Percentiles rank a stretch among this genome's conserved stretches.
Evolutionary conservation across 2,113 vertebrate species (phyloP).

Genomic region (Microcebus jonahi): DNA sequence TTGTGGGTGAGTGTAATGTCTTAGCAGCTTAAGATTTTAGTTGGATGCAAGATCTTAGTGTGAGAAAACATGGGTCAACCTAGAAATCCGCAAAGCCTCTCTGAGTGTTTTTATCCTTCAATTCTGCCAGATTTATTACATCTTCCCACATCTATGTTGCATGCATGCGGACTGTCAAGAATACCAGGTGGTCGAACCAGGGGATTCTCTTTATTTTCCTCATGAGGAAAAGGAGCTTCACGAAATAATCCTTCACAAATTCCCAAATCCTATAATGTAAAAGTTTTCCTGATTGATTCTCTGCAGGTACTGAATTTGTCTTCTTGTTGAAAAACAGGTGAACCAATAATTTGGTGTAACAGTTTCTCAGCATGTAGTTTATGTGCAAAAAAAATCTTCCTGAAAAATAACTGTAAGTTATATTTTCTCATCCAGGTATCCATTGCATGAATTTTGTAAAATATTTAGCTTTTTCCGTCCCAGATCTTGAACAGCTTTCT

Average conservation of each 20-base stretch:
- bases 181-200: background rate
- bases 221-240: background rate
- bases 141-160: background rate
- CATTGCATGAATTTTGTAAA: background rate
- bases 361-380: background rate
- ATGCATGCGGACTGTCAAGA: background rate
- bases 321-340: background rate
- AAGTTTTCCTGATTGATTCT: background rate
- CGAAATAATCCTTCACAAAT: background rate
- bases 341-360: background rate
- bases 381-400: background rate
- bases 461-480: background rate
- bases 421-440: background rate
- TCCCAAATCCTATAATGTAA: background rate
- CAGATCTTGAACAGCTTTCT: background rate
- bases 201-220: background rate
- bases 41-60: conserved; percentile 10
- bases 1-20: background rate
- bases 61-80: background rate
- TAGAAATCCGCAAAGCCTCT: background rate
- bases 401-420: background rate
- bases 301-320: background rate
- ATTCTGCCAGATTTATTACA: background rate
- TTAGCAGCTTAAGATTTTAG: background rate
- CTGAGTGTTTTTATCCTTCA: background rate